Conservation (phyloP, 2,113 vertebrate genomes). For the Limanda limanda region DNA sequence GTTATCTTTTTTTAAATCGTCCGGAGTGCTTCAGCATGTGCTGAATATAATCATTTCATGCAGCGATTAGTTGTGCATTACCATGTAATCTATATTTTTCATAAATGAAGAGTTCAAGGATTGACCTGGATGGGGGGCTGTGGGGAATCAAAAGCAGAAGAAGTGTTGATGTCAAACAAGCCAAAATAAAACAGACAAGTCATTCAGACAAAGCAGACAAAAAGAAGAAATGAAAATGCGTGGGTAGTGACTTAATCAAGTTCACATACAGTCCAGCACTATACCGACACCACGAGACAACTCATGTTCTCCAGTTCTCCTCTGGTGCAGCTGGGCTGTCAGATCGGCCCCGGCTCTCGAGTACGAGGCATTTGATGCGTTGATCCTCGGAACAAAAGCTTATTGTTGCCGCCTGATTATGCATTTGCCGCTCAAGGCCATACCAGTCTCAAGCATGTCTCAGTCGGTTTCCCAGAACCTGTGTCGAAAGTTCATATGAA, state of each 20-base stretch:
- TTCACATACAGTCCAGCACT: slow-evolving; percentile 34
- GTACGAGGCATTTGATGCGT: slow-evolving; percentile 76
- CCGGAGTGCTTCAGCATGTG: no score
- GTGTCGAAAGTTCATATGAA: slow-evolving; percentile 47
- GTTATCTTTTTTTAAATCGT: no score
- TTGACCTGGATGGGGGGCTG: no score
- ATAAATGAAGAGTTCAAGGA: no score
- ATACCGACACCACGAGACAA: slow-evolving; percentile 47
- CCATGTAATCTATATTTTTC: neutral
- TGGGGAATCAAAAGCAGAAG: neutral
- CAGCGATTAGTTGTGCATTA: neutral
- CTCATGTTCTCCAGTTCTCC: slow-evolving; percentile 38
- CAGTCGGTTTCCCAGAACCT: slow-evolving; percentile 38
- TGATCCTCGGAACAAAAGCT: slow-evolving; percentile 78
- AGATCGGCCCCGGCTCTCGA: slow-evolving; percentile 38
- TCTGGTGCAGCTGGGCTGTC: slow-evolving; percentile 51
- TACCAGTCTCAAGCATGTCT: slow-evolving; percentile 62
- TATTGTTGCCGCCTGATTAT: slow-evolving; percentile 72
- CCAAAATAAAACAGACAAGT: slow-evolving; percentile 24
- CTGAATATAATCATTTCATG: neutral
- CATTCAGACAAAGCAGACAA: slow-evolving; percentile 12
- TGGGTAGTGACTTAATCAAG: slow-evolving; percentile 11
- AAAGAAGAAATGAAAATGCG: slow-evolving; percentile 66
- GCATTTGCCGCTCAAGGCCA: slow-evolving; percentile 55
- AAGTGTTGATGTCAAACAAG: neutral